phyloP scores from a whole-genome alignment of 2,888 invertebrate genomes.

The Bembecia ichneumoniformis region DNA sequence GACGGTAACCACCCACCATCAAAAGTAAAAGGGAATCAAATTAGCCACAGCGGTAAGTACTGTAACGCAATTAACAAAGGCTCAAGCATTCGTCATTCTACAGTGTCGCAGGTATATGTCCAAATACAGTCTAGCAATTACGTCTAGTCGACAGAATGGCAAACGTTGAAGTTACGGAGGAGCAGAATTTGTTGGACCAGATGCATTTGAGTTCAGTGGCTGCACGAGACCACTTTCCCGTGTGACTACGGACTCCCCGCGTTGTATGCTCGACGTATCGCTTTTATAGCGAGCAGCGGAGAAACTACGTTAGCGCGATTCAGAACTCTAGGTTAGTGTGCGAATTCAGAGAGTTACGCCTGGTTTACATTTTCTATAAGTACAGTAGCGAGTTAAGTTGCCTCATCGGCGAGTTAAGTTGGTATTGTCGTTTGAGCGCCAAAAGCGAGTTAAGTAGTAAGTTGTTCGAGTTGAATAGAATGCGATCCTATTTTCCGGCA shows the following conservation, averaged over 20 bases:
- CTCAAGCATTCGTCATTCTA: conserved; percentile 39
- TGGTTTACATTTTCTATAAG: no score
- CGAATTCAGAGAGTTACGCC: conserved; percentile 6
- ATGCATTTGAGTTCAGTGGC: conserved; percentile 38
- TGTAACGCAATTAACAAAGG: conserved; percentile 16
- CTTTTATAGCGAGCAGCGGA: conserved; percentile 19
- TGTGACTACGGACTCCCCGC: conserved; percentile 40
- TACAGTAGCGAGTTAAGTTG: no score
- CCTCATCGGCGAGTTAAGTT: no score
- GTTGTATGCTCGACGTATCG: rapidly evolving
- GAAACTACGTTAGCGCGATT: conserved; percentile 45
- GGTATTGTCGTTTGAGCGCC: no score
- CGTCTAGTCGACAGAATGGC: conserved; percentile 64
- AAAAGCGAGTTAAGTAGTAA: no score
- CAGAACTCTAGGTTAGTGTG: conserved; percentile 16
- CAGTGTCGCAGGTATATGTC: conserved; percentile 35
- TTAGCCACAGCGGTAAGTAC: conserved; percentile 29
- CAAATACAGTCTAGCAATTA: conserved; percentile 56
- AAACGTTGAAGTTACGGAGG: conserved; percentile 52
- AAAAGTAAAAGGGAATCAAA: conserved; percentile 24
- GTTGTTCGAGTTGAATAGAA: no score
- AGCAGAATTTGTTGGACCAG: conserved; percentile 32
- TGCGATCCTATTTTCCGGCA: no score
- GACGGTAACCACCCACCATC: no score
- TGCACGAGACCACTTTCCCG: conserved; percentile 37